Conservation (phyloP, 2,113 vertebrate species). For the Platycercus adscitus region DNA sequence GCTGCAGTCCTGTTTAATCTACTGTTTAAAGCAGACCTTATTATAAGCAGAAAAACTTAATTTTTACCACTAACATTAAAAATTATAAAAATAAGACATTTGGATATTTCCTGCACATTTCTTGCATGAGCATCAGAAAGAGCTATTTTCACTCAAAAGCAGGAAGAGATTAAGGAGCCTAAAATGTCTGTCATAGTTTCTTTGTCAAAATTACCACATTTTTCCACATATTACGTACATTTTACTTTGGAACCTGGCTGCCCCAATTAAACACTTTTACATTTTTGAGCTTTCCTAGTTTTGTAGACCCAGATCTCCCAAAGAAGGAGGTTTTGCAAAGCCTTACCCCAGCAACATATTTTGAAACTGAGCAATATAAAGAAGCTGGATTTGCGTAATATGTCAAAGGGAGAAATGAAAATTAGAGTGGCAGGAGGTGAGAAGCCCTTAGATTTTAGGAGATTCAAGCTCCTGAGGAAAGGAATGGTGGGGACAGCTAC, state of each 20-base stretch:
- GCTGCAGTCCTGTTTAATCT: not conserved
- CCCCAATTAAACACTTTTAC: not conserved
- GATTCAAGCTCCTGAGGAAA: not conserved
- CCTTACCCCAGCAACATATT: not conserved
- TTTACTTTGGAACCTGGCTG: not conserved
- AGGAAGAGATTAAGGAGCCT: not conserved
- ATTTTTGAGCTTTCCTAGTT: not conserved
- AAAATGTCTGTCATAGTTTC: not conserved
- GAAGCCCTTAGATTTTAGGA: not conserved
- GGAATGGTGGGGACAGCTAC: not conserved
- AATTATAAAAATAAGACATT: not conserved
- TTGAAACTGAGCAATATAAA: not conserved
- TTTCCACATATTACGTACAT: rapidly evolving
- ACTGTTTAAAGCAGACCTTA: not conserved
- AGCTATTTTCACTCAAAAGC: not conserved
- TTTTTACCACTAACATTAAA: not conserved
- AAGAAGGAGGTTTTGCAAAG: not conserved
- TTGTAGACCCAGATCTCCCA: not conserved
- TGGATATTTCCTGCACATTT: not conserved
- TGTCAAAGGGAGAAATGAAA: not conserved
- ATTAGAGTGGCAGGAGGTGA: not conserved
- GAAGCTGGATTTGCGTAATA: not conserved
- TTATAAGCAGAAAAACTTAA: not conserved
- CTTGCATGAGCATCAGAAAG: not conserved
- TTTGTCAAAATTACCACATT: not conserved